Evolutionary conservation across 1,140 invertebrate genomes (phyloP).

Genomic region (Parasteatoda tepidariorum): DNA sequence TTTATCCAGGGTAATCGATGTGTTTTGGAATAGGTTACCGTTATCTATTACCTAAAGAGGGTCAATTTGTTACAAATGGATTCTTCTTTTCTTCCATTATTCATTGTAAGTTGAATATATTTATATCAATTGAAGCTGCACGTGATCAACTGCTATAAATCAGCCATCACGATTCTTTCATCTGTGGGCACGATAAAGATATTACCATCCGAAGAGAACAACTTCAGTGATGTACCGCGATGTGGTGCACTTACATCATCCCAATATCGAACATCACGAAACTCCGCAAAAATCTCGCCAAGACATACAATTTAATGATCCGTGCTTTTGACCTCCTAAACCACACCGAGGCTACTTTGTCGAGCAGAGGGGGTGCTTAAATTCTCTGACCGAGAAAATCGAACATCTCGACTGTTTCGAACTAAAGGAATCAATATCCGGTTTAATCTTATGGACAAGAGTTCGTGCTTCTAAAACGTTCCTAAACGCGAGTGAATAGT

Average conservation of each 20-base stretch:
- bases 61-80: background rate
- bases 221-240: background rate
- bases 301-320: slow-evolving; percentile 29
- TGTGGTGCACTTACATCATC: background rate
- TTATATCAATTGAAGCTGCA: background rate
- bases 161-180: slow-evolving; percentile 22
- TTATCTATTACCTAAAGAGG: background rate
- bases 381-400: slow-evolving; percentile 2
- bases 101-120: background rate
- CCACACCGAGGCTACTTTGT: background rate
- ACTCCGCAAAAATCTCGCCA: background rate
- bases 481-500: background rate
- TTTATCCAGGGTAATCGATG: too few relatives aligned
- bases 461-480: background rate
- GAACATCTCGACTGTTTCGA: slow-evolving; percentile 25
- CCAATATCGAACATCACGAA: slow-evolving; percentile 4
- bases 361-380: background rate
- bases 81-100: background rate
- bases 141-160: background rate
- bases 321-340: slow-evolving; percentile 11
- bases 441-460: background rate
- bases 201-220: background rate
- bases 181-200: slow-evolving; percentile 34
- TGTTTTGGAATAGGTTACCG: too few relatives aligned
- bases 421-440: background rate